These are phyloP conservation scores for Nerophis ophidion DNA, from an alignment of 2,113 vertebrate genomes.

Conservation along the genomic window DNA sequence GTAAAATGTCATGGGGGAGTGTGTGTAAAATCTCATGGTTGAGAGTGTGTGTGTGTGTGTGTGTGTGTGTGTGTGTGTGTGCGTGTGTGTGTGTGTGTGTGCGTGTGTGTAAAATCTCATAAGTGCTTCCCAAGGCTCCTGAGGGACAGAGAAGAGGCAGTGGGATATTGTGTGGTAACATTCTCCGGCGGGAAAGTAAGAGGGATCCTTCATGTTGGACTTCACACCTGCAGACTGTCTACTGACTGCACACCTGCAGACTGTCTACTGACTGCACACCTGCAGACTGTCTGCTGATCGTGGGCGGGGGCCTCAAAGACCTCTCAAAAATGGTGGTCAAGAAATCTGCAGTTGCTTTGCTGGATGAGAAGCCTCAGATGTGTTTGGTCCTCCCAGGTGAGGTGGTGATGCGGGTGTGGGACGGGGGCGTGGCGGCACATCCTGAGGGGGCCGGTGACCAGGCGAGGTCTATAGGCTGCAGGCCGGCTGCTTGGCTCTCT, in stretches of 20 bases:
- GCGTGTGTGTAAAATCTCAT: slow-evolving; percentile 46
- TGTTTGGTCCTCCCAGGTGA: slow-evolving; percentile 25
- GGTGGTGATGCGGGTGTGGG: slow-evolving; percentile 14
- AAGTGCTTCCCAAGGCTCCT: slow-evolving; percentile 64
- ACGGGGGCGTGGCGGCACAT: slow-evolving; percentile 18
- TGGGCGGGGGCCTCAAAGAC: slow-evolving; percentile 20
- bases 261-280: too few relatives aligned
- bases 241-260: slow-evolving; percentile 17
- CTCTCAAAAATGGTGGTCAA: slow-evolving; percentile 19
- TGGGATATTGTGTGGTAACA: slow-evolving; percentile 67
- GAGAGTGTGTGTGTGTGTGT: neutral
- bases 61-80: slow-evolving; percentile 16
- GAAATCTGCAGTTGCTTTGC: slow-evolving; percentile 20
- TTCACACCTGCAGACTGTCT: slow-evolving; percentile 34
- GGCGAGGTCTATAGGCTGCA: slow-evolving; percentile 73
- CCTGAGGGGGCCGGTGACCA: slow-evolving; percentile 18
- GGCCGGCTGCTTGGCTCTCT: slow-evolving; percentile 63
- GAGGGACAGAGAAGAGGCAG: slow-evolving; percentile 64
- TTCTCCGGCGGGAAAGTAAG: slow-evolving; percentile 62
- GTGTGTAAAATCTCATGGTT: too few relatives aligned
- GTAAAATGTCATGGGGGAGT: too few relatives aligned
- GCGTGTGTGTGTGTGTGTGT: slow-evolving; percentile 3
- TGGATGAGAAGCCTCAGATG: slow-evolving; percentile 25
- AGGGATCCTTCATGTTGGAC: slow-evolving; percentile 37
- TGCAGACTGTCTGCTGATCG: slow-evolving; percentile 26